Evolutionary conservation across 2,797 vertebrate species (phyloP).

Genomic region (Coreius guichenoti): DNA sequence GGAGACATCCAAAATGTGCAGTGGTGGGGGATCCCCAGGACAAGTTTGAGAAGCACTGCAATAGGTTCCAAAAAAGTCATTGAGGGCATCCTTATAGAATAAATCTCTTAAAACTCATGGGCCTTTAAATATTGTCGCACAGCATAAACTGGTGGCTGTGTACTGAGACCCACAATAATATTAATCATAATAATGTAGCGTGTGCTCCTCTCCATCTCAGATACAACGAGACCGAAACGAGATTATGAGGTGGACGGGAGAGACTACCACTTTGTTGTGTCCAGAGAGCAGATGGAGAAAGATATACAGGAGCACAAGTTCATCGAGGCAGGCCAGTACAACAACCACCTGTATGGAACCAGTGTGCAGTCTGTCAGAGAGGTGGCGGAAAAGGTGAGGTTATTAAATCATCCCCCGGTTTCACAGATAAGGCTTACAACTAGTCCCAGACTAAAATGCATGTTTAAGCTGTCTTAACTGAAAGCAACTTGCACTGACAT

Average conservation of each 20-base stretch:
- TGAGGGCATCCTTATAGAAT: neutral
- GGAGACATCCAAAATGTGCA: too few species aligned
- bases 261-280: constrained; percentile 96
- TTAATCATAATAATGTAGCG: neutral
- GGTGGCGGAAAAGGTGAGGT: constrained; percentile 92
- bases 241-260: constrained; percentile 96
- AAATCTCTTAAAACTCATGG: neutral
- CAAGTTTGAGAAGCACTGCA: too few species aligned
- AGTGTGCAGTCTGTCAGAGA: constrained; percentile 96
- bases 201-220: constrained; percentile 69
- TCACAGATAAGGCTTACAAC: too few species aligned
- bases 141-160: neutral
- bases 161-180: neutral
- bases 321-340: constrained; percentile 98
- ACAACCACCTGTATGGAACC: constrained; percentile 96
- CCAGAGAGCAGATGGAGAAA: constrained; percentile 97
- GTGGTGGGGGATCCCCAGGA: too few species aligned
- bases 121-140: neutral
- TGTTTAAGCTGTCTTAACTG: too few species aligned
- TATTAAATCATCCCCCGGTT: neutral
- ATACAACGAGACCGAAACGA: constrained; percentile 95
- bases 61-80: too few species aligned
- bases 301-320: constrained; percentile 98
- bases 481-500: too few species aligned
- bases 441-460: too few species aligned